A percentile compares a stretch with the other conserved stretches of the same genome.
Conservation (phyloP, 2,888 invertebrate species). For the Protonemura montana region DNA sequence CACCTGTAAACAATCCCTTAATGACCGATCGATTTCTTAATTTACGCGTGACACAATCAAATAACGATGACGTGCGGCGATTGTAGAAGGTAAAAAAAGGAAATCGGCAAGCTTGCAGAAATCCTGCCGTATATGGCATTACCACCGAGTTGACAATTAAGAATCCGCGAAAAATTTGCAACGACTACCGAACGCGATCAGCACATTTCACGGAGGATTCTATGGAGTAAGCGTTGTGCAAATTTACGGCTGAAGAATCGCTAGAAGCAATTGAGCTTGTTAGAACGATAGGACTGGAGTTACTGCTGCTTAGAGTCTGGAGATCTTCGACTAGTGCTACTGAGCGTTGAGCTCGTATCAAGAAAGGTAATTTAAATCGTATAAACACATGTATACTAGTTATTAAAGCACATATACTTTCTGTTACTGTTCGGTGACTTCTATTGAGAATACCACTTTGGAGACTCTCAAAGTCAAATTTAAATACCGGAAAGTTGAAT, state of each 20-base stretch:
- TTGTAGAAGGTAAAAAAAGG: background rate
- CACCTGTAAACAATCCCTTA: background rate
- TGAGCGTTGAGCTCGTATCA: too few relatives aligned
- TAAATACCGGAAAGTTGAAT: too few relatives aligned
- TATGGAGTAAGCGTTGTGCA: background rate
- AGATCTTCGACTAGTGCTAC: too few relatives aligned
- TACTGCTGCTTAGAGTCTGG: too few relatives aligned
- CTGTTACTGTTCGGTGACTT: too few relatives aligned
- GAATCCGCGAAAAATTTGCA: background rate
- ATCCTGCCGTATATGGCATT: background rate
- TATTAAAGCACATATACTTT: too few relatives aligned
- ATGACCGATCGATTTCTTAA: background rate
- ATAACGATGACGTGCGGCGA: background rate
- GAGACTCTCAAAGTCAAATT: too few relatives aligned
- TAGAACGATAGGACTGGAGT: background rate
- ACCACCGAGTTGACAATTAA: background rate
- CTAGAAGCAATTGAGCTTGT: background rate
- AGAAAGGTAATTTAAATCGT: too few relatives aligned
- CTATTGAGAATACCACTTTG: too few relatives aligned
- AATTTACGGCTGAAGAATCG: background rate
- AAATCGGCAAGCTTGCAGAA: background rate
- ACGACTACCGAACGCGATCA: background rate
- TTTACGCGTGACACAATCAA: background rate
- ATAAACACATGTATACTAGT: too few relatives aligned
- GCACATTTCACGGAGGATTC: background rate